Conservation (phyloP, 1,140 invertebrate genomes). For the Melitaea cinxia region DNA sequence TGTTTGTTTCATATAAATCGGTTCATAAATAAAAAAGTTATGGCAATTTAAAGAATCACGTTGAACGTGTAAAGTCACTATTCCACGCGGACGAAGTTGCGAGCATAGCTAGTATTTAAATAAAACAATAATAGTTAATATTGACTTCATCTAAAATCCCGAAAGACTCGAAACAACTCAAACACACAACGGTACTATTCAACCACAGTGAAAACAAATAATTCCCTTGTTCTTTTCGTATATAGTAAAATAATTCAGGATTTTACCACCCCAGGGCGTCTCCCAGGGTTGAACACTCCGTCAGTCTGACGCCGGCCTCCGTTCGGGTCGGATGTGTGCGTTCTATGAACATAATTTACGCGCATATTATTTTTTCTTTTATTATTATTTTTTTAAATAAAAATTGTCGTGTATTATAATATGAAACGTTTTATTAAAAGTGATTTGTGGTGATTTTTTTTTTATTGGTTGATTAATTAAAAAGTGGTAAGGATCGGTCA, state of each 20-base stretch:
- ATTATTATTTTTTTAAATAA: background rate
- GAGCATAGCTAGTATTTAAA: too few relatives aligned
- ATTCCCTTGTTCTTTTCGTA: slow-evolving; percentile 24
- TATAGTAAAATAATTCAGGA: slow-evolving; percentile 28
- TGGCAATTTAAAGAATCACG: too few relatives aligned
- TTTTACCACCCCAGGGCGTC: slow-evolving; percentile 34
- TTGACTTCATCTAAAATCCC: background rate
- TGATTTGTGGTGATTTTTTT: background rate
- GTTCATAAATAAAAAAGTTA: too few relatives aligned
- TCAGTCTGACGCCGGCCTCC: slow-evolving; percentile 38
- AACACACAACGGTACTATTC: slow-evolving; percentile 9
- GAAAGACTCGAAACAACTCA: background rate
- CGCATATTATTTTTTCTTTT: too few relatives aligned
- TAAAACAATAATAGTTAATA: background rate
- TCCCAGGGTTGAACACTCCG: slow-evolving; percentile 33
- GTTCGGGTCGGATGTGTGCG: slow-evolving; percentile 11
- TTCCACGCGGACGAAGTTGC: too few relatives aligned
- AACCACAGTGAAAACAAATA: slow-evolving; percentile 19
- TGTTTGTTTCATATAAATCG: too few relatives aligned
- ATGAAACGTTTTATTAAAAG: background rate
- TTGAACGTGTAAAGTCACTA: too few relatives aligned
- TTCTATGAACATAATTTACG: slow-evolving; percentile 7
- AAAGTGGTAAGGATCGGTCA: background rate
- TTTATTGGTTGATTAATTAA: background rate
- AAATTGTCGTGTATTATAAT: background rate